Percentiles rank a stretch among this genome's conserved stretches.
Evolutionary conservation across 2,888 invertebrate genomes (phyloP).

Genomic region (Yponomeuta plumbellus): DNA sequence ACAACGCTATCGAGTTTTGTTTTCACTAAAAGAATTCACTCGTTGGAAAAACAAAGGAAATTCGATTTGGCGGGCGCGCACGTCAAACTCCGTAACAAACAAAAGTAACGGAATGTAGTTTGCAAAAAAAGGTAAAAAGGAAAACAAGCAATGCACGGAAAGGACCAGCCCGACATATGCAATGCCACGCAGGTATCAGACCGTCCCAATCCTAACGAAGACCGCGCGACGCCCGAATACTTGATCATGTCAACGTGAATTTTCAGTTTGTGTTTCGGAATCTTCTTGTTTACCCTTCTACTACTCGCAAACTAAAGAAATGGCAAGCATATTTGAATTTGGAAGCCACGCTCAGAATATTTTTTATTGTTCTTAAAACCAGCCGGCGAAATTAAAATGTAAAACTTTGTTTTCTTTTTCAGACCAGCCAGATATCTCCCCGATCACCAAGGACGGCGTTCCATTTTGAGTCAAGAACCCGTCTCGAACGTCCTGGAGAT

Average conservation of each 20-base stretch:
- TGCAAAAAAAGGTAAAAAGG: conserved; percentile 19
- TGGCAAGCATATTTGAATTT: neutral
- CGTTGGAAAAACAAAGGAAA: conserved; percentile 61
- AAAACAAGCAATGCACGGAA: conserved; percentile 16
- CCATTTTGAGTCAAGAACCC: conserved; percentile 16
- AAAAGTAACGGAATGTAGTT: conserved; percentile 23
- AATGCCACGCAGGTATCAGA: conserved; percentile 71
- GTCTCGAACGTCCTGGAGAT: conserved; percentile 61
- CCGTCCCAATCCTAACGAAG: conserved; percentile 58
- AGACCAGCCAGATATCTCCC: conserved; percentile 16
- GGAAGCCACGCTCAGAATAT: neutral
- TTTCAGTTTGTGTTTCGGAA: conserved; percentile 37
- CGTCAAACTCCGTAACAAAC: conserved; percentile 23
- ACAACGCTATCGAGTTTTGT: conserved; percentile 35
- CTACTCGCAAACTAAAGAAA: neutral
- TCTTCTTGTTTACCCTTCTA: conserved; percentile 16
- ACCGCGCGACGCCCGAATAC: conserved; percentile 60
- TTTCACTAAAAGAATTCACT: conserved; percentile 34
- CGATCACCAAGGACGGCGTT: conserved; percentile 8
- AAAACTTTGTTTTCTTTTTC: conserved; percentile 3
- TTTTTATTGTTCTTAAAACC: neutral
- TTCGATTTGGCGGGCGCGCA: conserved; percentile 59
- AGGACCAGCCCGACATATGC: conserved; percentile 58
- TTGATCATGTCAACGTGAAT: conserved; percentile 51
- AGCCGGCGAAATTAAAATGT: neutral